phyloP scores from a whole-genome alignment of 1,140 invertebrate genomes.

The Papilio aristodemus region DNA sequence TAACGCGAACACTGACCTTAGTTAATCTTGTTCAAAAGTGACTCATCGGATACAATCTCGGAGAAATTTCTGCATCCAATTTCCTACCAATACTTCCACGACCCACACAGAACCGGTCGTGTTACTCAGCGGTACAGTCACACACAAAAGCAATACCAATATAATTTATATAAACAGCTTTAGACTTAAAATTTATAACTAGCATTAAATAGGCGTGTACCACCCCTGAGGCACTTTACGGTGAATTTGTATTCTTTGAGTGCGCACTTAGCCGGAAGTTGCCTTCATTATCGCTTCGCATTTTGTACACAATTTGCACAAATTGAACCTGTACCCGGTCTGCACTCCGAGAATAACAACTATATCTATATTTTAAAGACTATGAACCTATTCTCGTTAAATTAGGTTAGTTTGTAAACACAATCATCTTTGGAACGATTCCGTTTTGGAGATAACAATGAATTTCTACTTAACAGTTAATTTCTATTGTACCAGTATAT shows the following conservation, averaged over 20 bases:
- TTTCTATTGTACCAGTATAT: not conserved
- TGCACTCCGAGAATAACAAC: conserved; percentile 53
- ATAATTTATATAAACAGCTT: not conserved
- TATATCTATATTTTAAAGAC: conserved; percentile 47
- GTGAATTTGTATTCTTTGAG: conserved; percentile 33
- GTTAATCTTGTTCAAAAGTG: conserved; percentile 44
- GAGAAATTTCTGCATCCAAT: conserved; percentile 56
- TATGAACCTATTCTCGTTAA: conserved; percentile 37
- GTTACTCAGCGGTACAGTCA: conserved; percentile 26
- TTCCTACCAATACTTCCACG: conserved; percentile 42
- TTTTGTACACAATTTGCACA: conserved; percentile 46
- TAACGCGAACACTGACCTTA: conserved; percentile 41
- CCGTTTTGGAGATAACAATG: not conserved
- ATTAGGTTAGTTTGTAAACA: conserved; percentile 64
- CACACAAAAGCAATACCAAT: not conserved
- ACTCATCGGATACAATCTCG: conserved; percentile 56
- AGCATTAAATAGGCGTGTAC: conserved; percentile 13
- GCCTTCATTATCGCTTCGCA: conserved; percentile 38
- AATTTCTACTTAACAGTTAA: not conserved
- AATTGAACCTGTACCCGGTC: conserved; percentile 45
- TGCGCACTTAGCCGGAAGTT: conserved; percentile 31
- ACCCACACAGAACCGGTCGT: conserved; percentile 60
- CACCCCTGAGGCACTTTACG: conserved; percentile 26
- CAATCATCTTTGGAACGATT: conserved; percentile 44
- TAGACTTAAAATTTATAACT: conserved; percentile 24